These are phyloP conservation scores for Nematolebias whitei DNA, from an alignment of 2,113 vertebrate species.

Conservation along the genomic window DNA sequence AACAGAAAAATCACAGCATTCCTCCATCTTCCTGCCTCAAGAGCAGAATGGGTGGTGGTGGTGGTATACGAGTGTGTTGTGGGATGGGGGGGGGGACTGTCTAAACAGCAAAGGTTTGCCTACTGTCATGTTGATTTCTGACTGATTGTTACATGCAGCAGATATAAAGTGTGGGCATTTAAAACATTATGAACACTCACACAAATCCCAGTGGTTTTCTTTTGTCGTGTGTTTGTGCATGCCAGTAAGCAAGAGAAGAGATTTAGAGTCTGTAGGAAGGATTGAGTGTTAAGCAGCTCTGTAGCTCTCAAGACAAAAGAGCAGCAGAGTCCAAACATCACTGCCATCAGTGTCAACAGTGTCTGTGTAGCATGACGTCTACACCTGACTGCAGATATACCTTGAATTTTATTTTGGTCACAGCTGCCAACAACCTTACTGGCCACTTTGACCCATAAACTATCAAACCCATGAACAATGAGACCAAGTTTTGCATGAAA, in stretches of 20 bases:
- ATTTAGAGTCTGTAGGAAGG: conserved; percentile 24
- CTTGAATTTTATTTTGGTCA: not conserved
- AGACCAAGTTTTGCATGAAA: no score
- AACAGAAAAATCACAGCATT: conserved; percentile 61
- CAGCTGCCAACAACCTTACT: conserved; percentile 21
- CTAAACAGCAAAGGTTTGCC: conserved; percentile 23
- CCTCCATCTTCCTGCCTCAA: conserved; percentile 60
- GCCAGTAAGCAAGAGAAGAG: not conserved
- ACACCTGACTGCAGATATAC: conserved; percentile 15
- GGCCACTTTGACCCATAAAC: not conserved
- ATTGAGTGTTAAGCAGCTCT: conserved; percentile 19
- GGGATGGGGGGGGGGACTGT: conserved; percentile 12
- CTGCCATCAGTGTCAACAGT: conserved; percentile 33
- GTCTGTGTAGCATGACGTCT: conserved; percentile 27
- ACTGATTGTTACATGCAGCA: conserved; percentile 6
- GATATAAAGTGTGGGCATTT: conserved; percentile 27
- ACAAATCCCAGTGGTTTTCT: conserved; percentile 3
- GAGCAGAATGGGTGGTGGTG: conserved; percentile 18
- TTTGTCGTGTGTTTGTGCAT: conserved; percentile 25
- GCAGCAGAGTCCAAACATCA: conserved; percentile 29
- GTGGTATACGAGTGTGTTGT: not conserved
- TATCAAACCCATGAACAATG: not conserved
- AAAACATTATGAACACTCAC: conserved; percentile 10
- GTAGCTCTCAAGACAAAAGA: conserved; percentile 53
- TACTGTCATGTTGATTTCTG: conserved; percentile 46